Percentiles rank a stretch among this genome's conserved stretches.
Conservation (phyloP, 64 coral and sea anemone genomes). For the Actinia tenebrosa region DNA sequence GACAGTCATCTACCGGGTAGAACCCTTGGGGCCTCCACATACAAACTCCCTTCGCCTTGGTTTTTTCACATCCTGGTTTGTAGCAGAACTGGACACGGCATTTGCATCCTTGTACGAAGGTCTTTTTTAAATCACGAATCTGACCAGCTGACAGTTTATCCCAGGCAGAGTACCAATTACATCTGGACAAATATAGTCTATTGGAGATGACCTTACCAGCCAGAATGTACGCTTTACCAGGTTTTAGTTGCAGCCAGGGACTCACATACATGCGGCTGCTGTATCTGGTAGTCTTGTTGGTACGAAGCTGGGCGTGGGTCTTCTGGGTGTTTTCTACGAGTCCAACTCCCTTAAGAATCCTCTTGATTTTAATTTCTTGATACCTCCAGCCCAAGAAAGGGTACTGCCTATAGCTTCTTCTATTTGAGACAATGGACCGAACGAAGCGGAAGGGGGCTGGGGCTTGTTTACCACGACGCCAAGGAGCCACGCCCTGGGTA, state of each 20-base stretch:
- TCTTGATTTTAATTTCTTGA: conserved; percentile 51
- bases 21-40: conserved; percentile 21
- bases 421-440: conserved; percentile 24
- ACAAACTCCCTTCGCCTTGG: neutral
- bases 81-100: conserved; percentile 50
- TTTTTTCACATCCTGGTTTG: neutral
- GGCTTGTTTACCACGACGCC: neutral
- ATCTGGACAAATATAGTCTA: conserved; percentile 40
- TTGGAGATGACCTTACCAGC: conserved; percentile 50
- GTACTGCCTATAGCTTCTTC: neutral
- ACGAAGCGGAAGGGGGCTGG: conserved; percentile 10
- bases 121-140: conserved; percentile 45
- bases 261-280: conserved; percentile 40
- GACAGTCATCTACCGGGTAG: conserved; percentile 40
- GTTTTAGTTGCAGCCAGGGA: conserved; percentile 16
- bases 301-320: neutral
- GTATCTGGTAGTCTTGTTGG: neutral
- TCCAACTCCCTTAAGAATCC: conserved; percentile 39
- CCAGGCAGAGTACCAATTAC: conserved; percentile 44
- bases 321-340: conserved; percentile 28
- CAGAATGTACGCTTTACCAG: conserved; percentile 37
- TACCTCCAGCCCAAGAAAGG: neutral
- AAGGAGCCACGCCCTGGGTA: neutral
- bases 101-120: conserved; percentile 41
- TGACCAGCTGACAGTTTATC: conserved; percentile 22